Conservation (phyloP, 2,797 vertebrate genomes). For the Rhinatrema bivittatum region DNA sequence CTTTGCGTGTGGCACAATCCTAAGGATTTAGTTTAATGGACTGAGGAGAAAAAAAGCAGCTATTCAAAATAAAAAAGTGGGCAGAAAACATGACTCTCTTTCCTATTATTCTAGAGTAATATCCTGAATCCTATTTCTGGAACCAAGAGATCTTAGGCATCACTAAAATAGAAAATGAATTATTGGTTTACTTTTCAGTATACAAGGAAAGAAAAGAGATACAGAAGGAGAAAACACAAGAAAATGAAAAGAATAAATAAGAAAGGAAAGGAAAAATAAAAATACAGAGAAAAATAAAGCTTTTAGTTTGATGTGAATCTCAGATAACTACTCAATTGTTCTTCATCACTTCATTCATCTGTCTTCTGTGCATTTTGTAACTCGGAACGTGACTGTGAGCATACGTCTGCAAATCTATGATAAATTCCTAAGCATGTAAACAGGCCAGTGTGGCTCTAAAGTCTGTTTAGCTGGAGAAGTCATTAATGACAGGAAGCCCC, state of each 20-base stretch:
- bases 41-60: too few species aligned
- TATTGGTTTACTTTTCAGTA: too few species aligned
- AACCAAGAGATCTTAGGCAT: slow-evolving; percentile 38
- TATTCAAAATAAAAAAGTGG: too few species aligned
- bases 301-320: slow-evolving; percentile 2
- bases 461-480: slow-evolving; percentile 27
- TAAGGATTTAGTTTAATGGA: too few species aligned
- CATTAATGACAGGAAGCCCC: slow-evolving; percentile 26
- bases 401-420: slow-evolving; percentile 29
- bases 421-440: slow-evolving; percentile 31
- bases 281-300: not conserved
- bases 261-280: not conserved
- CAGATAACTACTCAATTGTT: not conserved
- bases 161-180: slow-evolving; percentile 11
- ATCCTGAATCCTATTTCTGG: too few species aligned
- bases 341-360: slow-evolving; percentile 16
- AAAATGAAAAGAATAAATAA: not conserved
- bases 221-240: too few species aligned
- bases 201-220: too few species aligned
- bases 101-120: too few species aligned
- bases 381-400: slow-evolving; percentile 25
- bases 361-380: too few species aligned
- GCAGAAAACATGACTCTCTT: too few species aligned
- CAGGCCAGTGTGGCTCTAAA: slow-evolving; percentile 24
- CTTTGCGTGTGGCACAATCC: too few species aligned